A percentile compares a stretch with the other conserved stretches of the same genome.
phyloP scores from a whole-genome alignment of 2,113 vertebrate species.

The Setophaga coronata region DNA sequence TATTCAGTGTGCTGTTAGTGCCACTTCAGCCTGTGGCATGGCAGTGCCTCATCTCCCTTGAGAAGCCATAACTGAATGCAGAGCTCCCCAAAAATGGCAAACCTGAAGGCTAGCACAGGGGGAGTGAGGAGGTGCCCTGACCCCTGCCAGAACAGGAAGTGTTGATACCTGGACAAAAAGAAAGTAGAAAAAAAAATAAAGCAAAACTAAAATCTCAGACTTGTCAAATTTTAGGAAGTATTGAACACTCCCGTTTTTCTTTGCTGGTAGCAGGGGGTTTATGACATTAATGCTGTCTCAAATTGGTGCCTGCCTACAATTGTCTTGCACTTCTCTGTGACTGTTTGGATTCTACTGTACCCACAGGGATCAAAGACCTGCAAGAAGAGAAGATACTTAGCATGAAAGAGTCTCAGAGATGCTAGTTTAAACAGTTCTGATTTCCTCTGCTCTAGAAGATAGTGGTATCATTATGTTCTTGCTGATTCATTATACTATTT shows the following conservation, averaged over 20 bases:
- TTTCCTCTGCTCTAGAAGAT: neutral
- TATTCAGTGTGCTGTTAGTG: neutral
- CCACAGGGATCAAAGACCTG: neutral
- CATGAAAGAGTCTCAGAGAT: neutral
- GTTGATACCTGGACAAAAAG: neutral
- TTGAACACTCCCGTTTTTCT: neutral
- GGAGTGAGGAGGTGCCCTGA: neutral
- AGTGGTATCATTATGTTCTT: neutral
- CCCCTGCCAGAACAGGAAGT: neutral
- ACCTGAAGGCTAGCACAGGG: rapidly evolving
- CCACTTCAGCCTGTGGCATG: neutral
- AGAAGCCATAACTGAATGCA: neutral
- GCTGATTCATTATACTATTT: neutral
- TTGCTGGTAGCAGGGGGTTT: neutral
- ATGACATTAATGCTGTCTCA: neutral
- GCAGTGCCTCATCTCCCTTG: neutral
- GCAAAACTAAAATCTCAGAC: neutral
- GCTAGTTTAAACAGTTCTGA: neutral
- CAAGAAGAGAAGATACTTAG: neutral
- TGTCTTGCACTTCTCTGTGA: neutral
- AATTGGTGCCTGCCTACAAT: neutral
- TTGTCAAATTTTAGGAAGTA: neutral
- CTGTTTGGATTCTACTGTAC: neutral
- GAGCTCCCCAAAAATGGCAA: neutral
- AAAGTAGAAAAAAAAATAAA: neutral